These are phyloP conservation scores for Anser cygnoides DNA, from an alignment of 2,113 vertebrate genomes.

Conservation along the genomic window DNA sequence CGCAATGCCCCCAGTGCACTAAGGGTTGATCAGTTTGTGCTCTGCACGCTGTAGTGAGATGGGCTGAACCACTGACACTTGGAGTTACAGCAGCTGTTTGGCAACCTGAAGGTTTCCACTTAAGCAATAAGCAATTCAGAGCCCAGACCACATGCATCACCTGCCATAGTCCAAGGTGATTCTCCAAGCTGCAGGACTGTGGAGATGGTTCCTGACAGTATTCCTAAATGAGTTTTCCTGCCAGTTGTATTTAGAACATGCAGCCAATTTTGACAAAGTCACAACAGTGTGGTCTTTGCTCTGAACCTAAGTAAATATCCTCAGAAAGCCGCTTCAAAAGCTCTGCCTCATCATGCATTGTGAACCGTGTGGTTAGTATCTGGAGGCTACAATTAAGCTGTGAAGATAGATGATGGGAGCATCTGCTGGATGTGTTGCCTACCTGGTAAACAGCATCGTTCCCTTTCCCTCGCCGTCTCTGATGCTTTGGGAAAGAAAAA, in stretches of 20 bases:
- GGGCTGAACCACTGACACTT: neutral
- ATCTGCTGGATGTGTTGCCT: neutral
- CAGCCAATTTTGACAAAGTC: neutral
- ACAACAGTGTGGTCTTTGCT: neutral
- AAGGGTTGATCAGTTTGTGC: neutral
- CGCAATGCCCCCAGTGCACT: neutral
- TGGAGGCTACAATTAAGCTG: neutral
- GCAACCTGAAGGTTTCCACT: neutral
- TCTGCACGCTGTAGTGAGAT: fast-evolving
- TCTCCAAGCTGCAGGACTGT: neutral
- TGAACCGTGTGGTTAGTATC: fast-evolving
- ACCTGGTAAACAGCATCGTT: conserved; percentile 83
- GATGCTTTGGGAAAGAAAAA: conserved; percentile 45
- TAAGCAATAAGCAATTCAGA: neutral
- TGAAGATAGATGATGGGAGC: neutral
- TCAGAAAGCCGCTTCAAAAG: neutral
- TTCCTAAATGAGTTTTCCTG: neutral
- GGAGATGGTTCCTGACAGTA: neutral
- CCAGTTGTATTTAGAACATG: neutral
- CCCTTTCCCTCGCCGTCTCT: conserved; percentile 79
- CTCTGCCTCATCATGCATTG: neutral
- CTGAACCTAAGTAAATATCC: neutral
- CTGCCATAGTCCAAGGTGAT: neutral
- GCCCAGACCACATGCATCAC: fast-evolving
- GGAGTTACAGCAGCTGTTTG: neutral